phyloP scores from a whole-genome alignment of 2,797 vertebrate genomes.

The Enteromius treurensis region DNA sequence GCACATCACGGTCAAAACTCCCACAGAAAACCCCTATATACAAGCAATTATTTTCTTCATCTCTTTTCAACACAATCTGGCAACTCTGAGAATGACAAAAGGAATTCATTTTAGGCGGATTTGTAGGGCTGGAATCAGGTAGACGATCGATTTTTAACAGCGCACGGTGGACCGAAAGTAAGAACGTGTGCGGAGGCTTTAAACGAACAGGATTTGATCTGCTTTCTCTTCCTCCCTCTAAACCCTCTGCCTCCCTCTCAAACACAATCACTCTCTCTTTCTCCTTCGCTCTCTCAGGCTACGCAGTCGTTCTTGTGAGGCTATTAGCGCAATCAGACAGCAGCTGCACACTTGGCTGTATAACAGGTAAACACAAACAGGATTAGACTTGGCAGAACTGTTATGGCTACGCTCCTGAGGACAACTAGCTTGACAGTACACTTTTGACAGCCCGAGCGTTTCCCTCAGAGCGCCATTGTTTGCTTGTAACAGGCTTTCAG shows the following conservation, averaged over 20 bases:
- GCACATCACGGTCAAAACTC: background rate
- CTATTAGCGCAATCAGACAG: conserved; percentile 52
- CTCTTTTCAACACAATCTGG: conserved; percentile 24
- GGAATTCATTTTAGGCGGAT: conserved; percentile 40
- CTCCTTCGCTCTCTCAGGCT: conserved; percentile 35
- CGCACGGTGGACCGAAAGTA: background rate
- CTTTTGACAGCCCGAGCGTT: conserved; percentile 38
- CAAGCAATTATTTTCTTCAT: conserved; percentile 37
- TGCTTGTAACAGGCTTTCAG: conserved; percentile 46
- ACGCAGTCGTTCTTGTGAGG: conserved; percentile 27
- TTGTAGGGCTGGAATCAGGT: conserved; percentile 37
- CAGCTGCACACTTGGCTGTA: conserved; percentile 42
- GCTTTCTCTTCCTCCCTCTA: conserved; percentile 18
- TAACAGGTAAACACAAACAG: conserved; percentile 49
- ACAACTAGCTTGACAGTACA: conserved; percentile 45
- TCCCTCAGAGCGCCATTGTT: conserved; percentile 39
- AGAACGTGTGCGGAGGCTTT: conserved; percentile 36
- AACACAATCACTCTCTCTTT: conserved; percentile 22
- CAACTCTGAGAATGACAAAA: conserved; percentile 41
- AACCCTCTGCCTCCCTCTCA: conserved; percentile 16
- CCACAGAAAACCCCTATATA: background rate
- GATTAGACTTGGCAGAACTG: conserved; percentile 42
- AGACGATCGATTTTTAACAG: conserved; percentile 44
- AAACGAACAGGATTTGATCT: conserved; percentile 36
- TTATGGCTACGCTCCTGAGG: conserved; percentile 37